A percentile compares a stretch with the other conserved stretches of the same genome.
Conservation (phyloP, 1,140 invertebrate species). For the Temnothorax nylanderi region DNA sequence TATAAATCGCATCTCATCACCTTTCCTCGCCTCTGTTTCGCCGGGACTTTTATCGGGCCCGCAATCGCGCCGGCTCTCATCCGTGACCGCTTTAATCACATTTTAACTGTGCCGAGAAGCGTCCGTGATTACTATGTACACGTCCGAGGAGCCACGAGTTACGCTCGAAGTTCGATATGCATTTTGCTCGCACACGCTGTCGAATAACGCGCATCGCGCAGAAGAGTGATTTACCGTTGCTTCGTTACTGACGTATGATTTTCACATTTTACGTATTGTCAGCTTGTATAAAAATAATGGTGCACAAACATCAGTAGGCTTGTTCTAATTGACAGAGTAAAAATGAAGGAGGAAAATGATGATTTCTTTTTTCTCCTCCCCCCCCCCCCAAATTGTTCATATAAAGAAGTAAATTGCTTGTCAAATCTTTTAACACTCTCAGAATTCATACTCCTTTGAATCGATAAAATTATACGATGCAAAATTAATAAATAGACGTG, state of each 20-base stretch:
- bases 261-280: background rate
- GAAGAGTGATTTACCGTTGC: background rate
- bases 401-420: background rate
- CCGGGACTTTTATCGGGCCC: constrained; percentile 47
- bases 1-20: constrained; percentile 60
- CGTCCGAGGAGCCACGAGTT: constrained; percentile 22
- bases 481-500: background rate
- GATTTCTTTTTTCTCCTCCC: too few relatives aligned
- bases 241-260: background rate
- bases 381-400: background rate
- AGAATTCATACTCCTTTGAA: background rate
- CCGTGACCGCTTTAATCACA: constrained; percentile 58
- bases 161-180: constrained; percentile 20
- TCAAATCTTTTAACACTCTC: background rate
- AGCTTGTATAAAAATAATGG: background rate
- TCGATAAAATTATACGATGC: background rate
- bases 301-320: background rate
- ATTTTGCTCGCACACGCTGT: constrained; percentile 7
- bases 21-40: constrained; percentile 57
- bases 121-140: constrained; percentile 50
- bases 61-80: constrained; percentile 50
- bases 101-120: constrained; percentile 47
- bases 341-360: background rate
- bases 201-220: constrained; percentile 11
- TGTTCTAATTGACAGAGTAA: background rate